Percentiles rank a stretch among this genome's conserved stretches.
phyloP scores from a whole-genome alignment of 2,888 invertebrate genomes.

The Stratiomys singularior region DNA sequence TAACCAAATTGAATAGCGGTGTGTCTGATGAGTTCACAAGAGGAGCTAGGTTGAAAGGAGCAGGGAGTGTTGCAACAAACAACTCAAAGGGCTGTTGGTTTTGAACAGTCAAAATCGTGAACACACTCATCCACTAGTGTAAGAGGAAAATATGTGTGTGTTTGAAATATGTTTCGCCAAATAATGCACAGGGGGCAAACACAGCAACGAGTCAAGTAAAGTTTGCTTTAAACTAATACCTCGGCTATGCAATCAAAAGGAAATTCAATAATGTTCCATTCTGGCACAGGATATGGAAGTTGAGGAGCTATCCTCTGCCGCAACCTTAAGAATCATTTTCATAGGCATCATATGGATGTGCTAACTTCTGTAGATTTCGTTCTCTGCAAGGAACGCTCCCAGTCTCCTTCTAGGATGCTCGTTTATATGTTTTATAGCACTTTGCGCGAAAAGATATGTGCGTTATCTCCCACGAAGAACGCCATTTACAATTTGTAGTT shows the following conservation, averaged over 20 bases:
- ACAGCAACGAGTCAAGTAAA: conserved; percentile 27
- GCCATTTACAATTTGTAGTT: conserved; percentile 51
- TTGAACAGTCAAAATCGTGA: conserved; percentile 6
- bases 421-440: conserved; percentile 23
- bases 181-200: not conserved
- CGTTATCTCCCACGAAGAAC: conserved; percentile 30
- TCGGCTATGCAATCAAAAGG: conserved; percentile 39
- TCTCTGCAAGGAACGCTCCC: not conserved
- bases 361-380: conserved; percentile 35
- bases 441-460: conserved; percentile 15
- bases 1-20: not conserved
- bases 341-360: not conserved
- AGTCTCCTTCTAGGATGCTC: conserved; percentile 8
- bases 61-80: too few species aligned
- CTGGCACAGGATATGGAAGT: not conserved
- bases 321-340: not conserved
- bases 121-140: not conserved
- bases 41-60: too few species aligned
- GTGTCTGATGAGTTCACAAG: too few species aligned
- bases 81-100: not conserved
- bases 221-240: conserved; percentile 31
- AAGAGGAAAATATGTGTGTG: conserved; percentile 1
- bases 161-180: conserved; percentile 23
- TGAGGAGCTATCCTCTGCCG: not conserved
- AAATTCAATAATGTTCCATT: conserved; percentile 49